These are phyloP conservation scores for Gambusia holbrooki DNA, from an alignment of 2,113 vertebrate genomes.

Conservation along the genomic window DNA sequence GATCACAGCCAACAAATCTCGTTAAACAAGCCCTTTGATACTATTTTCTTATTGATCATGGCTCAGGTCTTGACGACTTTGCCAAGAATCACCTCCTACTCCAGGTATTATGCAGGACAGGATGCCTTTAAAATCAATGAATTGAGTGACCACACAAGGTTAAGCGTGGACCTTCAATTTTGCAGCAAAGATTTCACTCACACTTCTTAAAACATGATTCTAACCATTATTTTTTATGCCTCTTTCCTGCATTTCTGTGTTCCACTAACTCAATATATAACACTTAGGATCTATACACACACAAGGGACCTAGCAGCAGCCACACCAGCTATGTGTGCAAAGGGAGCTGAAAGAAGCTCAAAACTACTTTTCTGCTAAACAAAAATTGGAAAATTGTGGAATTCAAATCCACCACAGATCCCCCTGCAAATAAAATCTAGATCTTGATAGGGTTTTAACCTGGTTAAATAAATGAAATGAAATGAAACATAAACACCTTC, in stretches of 20 bases:
- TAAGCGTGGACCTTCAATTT: conserved; percentile 17
- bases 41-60: conserved; percentile 49
- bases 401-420: neutral
- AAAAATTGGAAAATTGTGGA: neutral
- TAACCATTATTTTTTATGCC: neutral
- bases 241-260: neutral
- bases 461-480: too few species aligned
- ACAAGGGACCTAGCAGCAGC: neutral
- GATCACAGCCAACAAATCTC: conserved; percentile 31
- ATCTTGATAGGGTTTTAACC: too few species aligned
- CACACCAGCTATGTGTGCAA: too few species aligned
- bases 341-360: neutral
- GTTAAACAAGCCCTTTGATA: conserved; percentile 23
- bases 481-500: too few species aligned
- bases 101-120: conserved; percentile 4
- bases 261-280: neutral
- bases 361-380: neutral
- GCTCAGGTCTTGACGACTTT: conserved; percentile 30
- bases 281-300: neutral
- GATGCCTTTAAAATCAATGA: conserved; percentile 52
- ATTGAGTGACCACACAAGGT: conserved; percentile 13
- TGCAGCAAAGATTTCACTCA: conserved; percentile 4
- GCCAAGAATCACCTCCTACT: conserved; percentile 20
- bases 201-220: neutral
- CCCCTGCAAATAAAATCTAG: too few species aligned